Conservation (phyloP, 2,113 vertebrate genomes). For the Cynoglossus semilaevis region DNA sequence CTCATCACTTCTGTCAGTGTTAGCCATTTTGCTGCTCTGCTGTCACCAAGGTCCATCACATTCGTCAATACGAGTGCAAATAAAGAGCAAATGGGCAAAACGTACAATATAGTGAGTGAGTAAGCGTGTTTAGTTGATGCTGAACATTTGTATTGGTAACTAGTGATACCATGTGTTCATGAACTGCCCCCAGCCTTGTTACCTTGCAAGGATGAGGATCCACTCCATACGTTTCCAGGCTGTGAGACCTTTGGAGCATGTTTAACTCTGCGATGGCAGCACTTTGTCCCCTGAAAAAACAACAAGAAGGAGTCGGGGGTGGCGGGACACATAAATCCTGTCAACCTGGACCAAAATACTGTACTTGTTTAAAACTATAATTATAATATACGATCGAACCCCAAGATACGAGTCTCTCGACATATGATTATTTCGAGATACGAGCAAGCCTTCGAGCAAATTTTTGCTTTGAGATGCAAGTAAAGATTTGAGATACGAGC, state of each 20-base stretch:
- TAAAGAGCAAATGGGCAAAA: conserved; percentile 1
- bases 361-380: too few species aligned
- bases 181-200: conserved; percentile 26
- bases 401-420: too few species aligned
- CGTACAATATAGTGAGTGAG: conserved; percentile 2
- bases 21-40: background rate
- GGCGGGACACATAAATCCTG: too few species aligned
- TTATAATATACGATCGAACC: too few species aligned
- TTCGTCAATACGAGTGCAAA: conserved; percentile 5
- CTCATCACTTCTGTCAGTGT: background rate
- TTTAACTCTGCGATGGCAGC: conserved; percentile 90
- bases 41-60: background rate
- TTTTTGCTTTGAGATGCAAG: too few species aligned
- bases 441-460: too few species aligned
- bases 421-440: too few species aligned
- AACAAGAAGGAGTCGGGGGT: background rate
- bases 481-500: too few species aligned
- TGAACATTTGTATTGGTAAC: background rate
- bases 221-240: conserved; percentile 94
- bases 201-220: conserved; percentile 99
- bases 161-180: background rate
- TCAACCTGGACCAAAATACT: too few species aligned
- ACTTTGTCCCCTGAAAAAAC: conserved; percentile 82
- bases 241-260: conserved; percentile 91
- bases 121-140: background rate